Evolutionary conservation across 2,888 invertebrate genomes (phyloP).

Genomic region (Ctenicera cuprea): DNA sequence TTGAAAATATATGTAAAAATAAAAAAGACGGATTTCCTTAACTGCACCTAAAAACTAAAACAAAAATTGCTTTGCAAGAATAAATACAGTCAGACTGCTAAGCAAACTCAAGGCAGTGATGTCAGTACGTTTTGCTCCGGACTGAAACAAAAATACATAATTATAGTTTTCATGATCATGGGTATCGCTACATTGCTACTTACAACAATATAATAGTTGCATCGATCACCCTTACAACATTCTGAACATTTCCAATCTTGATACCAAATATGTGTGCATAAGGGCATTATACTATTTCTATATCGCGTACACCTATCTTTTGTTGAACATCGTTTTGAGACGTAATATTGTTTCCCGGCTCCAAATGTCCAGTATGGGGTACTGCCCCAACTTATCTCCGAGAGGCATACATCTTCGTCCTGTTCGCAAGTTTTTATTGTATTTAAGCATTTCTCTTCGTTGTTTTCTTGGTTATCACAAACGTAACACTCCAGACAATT

Average conservation of each 20-base stretch:
- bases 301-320: slow-evolving; percentile 85
- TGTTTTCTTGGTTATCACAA: slow-evolving; percentile 93
- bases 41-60: not conserved
- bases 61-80: not conserved
- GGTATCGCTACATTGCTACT: slow-evolving; percentile 75
- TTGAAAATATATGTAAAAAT: no score
- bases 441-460: slow-evolving; percentile 93
- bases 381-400: slow-evolving; percentile 96
- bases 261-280: slow-evolving; percentile 95
- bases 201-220: slow-evolving; percentile 96
- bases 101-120: not conserved
- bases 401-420: slow-evolving; percentile 89
- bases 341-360: slow-evolving; percentile 93
- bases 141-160: slow-evolving; percentile 3
- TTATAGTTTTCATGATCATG: not conserved
- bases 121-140: not conserved
- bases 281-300: slow-evolving; percentile 82
- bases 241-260: slow-evolving; percentile 98
- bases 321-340: slow-evolving; percentile 92
- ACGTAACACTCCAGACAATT: slow-evolving; percentile 92
- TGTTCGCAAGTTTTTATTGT: slow-evolving; percentile 94
- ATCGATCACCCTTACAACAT: slow-evolving; percentile 96
- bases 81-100: not conserved
- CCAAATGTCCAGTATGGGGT: slow-evolving; percentile 97
- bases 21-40: no score